These are phyloP conservation scores for Mayetiola destructor DNA, from an alignment of 2,888 invertebrate species.

Conservation along the genomic window DNA sequence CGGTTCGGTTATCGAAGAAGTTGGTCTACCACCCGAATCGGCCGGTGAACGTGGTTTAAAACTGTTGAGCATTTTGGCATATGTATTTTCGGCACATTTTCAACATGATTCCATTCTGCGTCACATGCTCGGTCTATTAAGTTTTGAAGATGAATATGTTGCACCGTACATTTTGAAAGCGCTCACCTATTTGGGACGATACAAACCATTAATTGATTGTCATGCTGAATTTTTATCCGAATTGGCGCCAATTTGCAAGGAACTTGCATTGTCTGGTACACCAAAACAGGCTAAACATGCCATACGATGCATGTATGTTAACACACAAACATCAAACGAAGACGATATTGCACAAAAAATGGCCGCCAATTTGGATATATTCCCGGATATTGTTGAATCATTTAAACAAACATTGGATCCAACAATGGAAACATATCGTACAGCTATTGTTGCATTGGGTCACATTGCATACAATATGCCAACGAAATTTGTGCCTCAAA, in stretches of 20 bases:
- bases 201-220: conserved; percentile 64
- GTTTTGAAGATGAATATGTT: conserved; percentile 57
- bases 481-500: conserved; percentile 73
- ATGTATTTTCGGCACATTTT: conserved; percentile 87
- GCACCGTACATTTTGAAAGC: conserved; percentile 71
- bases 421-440: conserved; percentile 69
- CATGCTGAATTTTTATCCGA: conserved; percentile 62
- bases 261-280: conserved; percentile 75
- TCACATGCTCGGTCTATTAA: conserved; percentile 55
- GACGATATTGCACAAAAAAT: neutral
- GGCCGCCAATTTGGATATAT: conserved; percentile 47
- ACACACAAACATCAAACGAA: conserved; percentile 41
- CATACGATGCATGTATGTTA: conserved; percentile 77
- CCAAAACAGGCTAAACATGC: conserved; percentile 96
- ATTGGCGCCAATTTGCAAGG: conserved; percentile 73
- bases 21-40: conserved; percentile 64
- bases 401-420: conserved; percentile 60
- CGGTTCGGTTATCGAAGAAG: conserved; percentile 51
- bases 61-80: conserved; percentile 73
- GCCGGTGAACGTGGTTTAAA: conserved; percentile 83
- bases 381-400: conserved; percentile 69
- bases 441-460: conserved; percentile 85
- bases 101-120: conserved; percentile 69
- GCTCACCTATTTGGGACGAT: conserved; percentile 76
- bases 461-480: conserved; percentile 90